A percentile compares a stretch with the other conserved stretches of the same genome.
These are phyloP conservation scores for Phalera bucephala DNA, from an alignment of 2,888 invertebrate genomes.

Conservation along the genomic window DNA sequence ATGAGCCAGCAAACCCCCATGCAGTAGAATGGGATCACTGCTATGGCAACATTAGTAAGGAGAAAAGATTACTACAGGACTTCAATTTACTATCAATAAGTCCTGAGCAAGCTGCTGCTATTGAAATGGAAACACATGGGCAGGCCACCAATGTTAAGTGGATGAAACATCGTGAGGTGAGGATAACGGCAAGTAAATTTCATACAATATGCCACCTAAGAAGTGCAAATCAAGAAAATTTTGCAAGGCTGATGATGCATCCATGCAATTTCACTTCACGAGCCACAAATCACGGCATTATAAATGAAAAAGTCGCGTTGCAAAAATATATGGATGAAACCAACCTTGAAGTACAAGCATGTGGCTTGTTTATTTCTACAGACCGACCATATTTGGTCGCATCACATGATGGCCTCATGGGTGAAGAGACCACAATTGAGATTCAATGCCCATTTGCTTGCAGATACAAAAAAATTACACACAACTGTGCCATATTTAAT, in stretches of 20 bases:
- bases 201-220: neutral
- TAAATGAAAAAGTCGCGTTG: conserved; percentile 1
- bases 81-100: no score
- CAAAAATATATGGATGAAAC: neutral
- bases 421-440: conserved; percentile 19
- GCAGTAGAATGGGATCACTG: neutral
- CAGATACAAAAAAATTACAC: conserved; percentile 8
- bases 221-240: neutral
- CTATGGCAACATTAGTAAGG: no score
- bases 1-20: neutral
- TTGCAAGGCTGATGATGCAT: no score
- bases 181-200: neutral
- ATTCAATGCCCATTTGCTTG: conserved; percentile 20
- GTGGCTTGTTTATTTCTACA: conserved; percentile 6
- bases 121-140: no score
- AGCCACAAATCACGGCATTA: conserved; percentile 2
- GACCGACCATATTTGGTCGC: conserved; percentile 12
- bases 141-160: no score
- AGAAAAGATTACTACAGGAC: no score
- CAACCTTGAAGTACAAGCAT: neutral
- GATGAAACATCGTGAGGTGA: no score
- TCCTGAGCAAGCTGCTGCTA: no score
- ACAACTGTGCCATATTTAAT: neutral
- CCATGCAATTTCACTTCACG: neutral
- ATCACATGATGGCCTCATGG: conserved; percentile 21